Conservation (phyloP, 1,140 invertebrate species). For the Hermetia illucens region DNA sequence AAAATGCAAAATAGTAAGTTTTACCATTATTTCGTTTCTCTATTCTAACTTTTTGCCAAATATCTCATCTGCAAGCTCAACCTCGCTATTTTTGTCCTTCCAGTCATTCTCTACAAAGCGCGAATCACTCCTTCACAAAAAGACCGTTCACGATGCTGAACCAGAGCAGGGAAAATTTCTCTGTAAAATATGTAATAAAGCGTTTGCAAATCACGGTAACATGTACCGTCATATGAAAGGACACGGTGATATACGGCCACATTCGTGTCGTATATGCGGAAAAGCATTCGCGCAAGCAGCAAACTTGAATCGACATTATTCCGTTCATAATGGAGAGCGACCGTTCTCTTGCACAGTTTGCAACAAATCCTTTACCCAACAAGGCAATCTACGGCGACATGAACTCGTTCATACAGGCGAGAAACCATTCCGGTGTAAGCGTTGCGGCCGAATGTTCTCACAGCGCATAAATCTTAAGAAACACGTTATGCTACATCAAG, state of each 20-base stretch:
- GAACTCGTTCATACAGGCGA: constrained; percentile 30
- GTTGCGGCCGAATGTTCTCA: constrained; percentile 25
- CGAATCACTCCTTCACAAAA: constrained; percentile 23
- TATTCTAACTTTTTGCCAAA: too few relatives aligned
- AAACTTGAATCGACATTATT: constrained; percentile 26
- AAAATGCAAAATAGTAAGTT: too few relatives aligned
- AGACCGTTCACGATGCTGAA: constrained; percentile 20
- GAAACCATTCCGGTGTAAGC: constrained; percentile 27
- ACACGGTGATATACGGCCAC: constrained; percentile 27
- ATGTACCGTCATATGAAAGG: constrained; percentile 28
- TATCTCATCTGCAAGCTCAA: too few relatives aligned
- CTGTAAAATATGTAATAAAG: constrained; percentile 25
- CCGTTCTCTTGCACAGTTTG: constrained; percentile 27
- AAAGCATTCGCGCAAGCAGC: constrained; percentile 30
- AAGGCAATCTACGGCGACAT: constrained; percentile 29
- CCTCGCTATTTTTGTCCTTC: too few relatives aligned
- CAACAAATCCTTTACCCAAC: constrained; percentile 29
- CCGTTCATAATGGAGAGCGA: constrained; percentile 27
- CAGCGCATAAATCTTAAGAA: constrained; percentile 29
- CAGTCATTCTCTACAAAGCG: constrained; percentile 26
- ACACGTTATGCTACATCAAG: constrained; percentile 27
- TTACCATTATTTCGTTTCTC: too few relatives aligned
- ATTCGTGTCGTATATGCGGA: constrained; percentile 22
- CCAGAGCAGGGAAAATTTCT: constrained; percentile 27
- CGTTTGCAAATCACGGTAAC: constrained; percentile 26